phyloP scores from a whole-genome alignment of 2,888 invertebrate species.

The Drosophila fungiperda region DNA sequence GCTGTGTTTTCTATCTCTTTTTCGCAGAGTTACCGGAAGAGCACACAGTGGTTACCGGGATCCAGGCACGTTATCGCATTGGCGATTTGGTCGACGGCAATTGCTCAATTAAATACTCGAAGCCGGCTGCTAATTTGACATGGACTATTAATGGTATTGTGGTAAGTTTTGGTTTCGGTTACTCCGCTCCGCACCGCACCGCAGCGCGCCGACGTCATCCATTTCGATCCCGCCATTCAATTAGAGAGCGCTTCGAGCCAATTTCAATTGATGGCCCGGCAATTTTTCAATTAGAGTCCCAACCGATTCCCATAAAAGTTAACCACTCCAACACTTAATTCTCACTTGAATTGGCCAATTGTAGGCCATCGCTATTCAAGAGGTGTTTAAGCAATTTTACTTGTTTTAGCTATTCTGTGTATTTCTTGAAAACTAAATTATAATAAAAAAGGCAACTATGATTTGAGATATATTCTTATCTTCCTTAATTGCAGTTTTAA shows the following conservation, averaged over 20 bases:
- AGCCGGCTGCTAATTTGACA: conserved; percentile 87
- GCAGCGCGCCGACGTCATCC: conserved; percentile 17
- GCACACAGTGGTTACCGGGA: conserved; percentile 86
- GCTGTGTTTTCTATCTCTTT: conserved; percentile 19
- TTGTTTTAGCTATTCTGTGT: neutral
- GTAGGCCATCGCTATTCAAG: neutral
- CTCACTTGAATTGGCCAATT: conserved; percentile 23
- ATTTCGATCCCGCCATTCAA: conserved; percentile 43
- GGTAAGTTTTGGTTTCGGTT: conserved; percentile 83
- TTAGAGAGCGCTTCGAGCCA: conserved; percentile 55
- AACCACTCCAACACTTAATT: conserved; percentile 30
- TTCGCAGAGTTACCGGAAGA: conserved; percentile 86
- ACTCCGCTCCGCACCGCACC: conserved; percentile 4
- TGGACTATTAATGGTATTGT: conserved; percentile 87
- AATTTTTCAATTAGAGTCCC: conserved; percentile 73
- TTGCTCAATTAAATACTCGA: conserved; percentile 87
- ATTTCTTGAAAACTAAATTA: neutral
- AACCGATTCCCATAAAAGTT: conserved; percentile 30
- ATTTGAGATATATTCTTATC: neutral
- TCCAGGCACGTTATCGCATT: conserved; percentile 86
- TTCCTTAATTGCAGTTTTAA: neutral
- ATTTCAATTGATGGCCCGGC: conserved; percentile 69
- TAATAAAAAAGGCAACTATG: neutral
- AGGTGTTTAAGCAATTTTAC: neutral
- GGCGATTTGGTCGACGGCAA: conserved; percentile 87